Evolutionary conservation across 2,888 invertebrate genomes (phyloP), one percentile per base, ranked within the genome.

Genomic region (Catocala sponsa): DNA sequence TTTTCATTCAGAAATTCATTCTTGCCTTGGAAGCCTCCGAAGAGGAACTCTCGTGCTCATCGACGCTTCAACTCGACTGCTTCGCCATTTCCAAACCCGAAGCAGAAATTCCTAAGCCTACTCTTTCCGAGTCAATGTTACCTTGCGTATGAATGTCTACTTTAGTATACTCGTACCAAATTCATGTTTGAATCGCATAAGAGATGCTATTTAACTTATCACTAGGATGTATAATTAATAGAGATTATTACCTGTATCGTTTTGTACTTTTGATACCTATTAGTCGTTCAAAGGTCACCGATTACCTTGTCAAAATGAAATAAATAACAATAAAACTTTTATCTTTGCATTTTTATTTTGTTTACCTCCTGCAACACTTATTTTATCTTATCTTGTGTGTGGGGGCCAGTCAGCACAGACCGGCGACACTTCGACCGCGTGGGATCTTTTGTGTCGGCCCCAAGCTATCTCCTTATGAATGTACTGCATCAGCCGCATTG

Each of bases 241-340:
- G 90, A 91, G 88, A 90, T 91, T 90, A 89, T 88, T 85, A 85
- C 81, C 83, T 84, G 83, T 89, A 86, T 89, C 84, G 83, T 93
- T 94, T 94, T 94, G 86, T 92, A 93, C 89, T 94, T 94, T 93
- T 93, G 90, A 92, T 94, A 94, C 85, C 84, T 87, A 83, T 90
- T 90, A 90, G 90, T 91, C 89, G 89, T 89, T 91, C 89, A 87
- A 91, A 93, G 93, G 91, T 93, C 94, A 92, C 91, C 89, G 90
- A 92, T 88, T 91, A 93, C 92, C 93, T 92, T 93, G 88, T 92
- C 91, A 91, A 92, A 91, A 91, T 91, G 85, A 91, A 91, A 91
- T 94, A 93, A 94, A 94, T 91, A 89, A 90, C 84, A 89, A 85
- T 91, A 90, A 76, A 91, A 91, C 63, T 83, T 82, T 69, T 78